Conservation (phyloP, 2,797 vertebrate species). For the Simalia tracyae region DNA sequence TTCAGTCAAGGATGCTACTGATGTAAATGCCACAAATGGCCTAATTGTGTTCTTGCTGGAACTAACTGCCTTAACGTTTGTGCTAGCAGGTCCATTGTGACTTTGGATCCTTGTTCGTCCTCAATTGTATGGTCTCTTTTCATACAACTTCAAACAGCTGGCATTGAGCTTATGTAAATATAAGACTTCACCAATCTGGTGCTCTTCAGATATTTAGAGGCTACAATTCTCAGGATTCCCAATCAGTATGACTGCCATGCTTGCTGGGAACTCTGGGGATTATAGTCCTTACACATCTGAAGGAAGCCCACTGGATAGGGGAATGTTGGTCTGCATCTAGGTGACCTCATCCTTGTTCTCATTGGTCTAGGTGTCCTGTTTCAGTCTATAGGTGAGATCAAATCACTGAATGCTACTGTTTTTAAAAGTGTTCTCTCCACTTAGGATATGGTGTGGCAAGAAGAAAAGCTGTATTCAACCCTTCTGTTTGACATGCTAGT, state of each 20-base stretch:
- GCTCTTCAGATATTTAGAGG: too few relatives aligned
- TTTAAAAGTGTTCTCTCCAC: neutral
- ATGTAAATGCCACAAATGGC: neutral
- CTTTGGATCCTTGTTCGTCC: neutral
- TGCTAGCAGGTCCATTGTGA: rapidly evolving
- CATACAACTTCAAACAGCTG: too few relatives aligned
- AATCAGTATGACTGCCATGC: neutral
- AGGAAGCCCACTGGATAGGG: neutral
- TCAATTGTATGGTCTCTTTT: conserved; percentile 8
- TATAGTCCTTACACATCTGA: neutral
- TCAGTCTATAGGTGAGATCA: neutral
- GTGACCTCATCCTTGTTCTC: neutral
- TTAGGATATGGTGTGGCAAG: too few relatives aligned
- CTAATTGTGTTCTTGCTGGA: neutral
- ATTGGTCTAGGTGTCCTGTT: neutral
- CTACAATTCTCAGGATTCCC: too few relatives aligned
- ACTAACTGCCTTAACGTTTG: neutral
- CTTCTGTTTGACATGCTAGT: neutral
- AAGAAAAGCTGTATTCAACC: neutral
- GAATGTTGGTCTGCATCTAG: conserved; percentile 3
- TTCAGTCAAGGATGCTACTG: too few relatives aligned
- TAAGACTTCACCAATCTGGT: too few relatives aligned
- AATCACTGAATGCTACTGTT: neutral
- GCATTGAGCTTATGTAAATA: too few relatives aligned
- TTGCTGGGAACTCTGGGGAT: neutral